These are phyloP conservation scores for Scarus forsteni DNA, from an alignment of 2,797 vertebrate species.

Conservation along the genomic window DNA sequence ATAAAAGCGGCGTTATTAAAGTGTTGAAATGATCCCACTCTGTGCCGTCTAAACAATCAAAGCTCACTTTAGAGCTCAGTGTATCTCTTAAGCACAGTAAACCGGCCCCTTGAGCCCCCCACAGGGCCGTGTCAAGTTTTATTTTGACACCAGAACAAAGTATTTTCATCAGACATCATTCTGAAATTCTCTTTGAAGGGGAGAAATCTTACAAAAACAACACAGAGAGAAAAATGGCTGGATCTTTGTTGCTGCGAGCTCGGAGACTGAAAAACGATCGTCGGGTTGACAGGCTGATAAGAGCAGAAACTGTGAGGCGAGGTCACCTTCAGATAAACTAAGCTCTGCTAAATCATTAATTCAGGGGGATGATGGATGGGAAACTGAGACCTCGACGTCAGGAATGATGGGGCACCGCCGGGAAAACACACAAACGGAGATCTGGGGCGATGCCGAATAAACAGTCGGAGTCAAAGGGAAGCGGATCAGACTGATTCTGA, in stretches of 20 bases:
- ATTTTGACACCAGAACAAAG: slow-evolving; percentile 5
- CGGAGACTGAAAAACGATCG: slow-evolving; percentile 49
- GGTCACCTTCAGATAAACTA: slow-evolving; percentile 67
- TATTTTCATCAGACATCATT: slow-evolving; percentile 5
- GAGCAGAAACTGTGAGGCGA: slow-evolving; percentile 35
- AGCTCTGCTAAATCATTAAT: slow-evolving; percentile 57
- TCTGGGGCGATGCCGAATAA: slow-evolving; percentile 16
- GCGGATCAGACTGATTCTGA: slow-evolving; percentile 3
- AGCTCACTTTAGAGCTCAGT: neutral
- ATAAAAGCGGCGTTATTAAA: neutral
- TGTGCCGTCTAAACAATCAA: neutral
- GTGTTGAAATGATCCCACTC: neutral
- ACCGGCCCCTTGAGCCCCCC: neutral
- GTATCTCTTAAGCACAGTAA: neutral
- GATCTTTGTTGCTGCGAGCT: slow-evolving; percentile 26
- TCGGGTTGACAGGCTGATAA: slow-evolving; percentile 46
- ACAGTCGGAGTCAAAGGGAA: slow-evolving; percentile 8
- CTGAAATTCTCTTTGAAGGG: slow-evolving; percentile 20
- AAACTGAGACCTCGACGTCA: slow-evolving; percentile 25
- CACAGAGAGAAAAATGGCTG: slow-evolving; percentile 1
- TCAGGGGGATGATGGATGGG: slow-evolving; percentile 43
- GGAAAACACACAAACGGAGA: slow-evolving; percentile 32
- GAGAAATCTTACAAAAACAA: slow-evolving; percentile 4
- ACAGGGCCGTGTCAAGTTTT: neutral
- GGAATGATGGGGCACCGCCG: slow-evolving; percentile 5